These are phyloP conservation scores for Hydrochoerus hydrochaeris DNA, from an alignment of 2,113 vertebrate species.

Conservation along the genomic window DNA sequence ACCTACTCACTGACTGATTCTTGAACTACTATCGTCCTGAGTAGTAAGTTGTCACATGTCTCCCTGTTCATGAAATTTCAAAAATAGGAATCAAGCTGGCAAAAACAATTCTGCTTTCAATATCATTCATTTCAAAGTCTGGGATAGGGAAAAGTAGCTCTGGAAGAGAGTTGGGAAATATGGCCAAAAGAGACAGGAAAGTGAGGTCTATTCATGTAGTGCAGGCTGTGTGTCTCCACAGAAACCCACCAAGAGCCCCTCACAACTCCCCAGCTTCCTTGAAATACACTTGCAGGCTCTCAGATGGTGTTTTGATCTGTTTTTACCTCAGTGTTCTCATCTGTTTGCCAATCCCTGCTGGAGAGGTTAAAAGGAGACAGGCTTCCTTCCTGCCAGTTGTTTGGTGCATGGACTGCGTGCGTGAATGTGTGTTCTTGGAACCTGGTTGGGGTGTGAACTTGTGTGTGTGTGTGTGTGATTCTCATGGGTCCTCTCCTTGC, in stretches of 20 bases:
- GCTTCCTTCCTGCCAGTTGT: neutral
- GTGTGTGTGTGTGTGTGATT: neutral
- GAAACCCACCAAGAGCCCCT: neutral
- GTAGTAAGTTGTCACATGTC: neutral
- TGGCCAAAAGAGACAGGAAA: neutral
- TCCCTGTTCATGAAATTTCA: neutral
- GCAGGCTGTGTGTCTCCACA: neutral
- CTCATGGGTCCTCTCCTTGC: neutral
- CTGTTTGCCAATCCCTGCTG: slow-evolving; percentile 1
- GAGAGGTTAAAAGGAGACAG: neutral
- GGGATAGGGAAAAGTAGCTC: neutral
- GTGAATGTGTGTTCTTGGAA: neutral
- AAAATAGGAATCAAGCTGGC: neutral
- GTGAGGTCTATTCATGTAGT: neutral
- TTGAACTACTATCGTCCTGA: neutral
- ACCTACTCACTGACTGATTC: neutral
- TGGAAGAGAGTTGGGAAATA: neutral
- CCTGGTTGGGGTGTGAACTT: neutral
- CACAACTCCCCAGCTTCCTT: neutral
- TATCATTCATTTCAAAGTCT: neutral
- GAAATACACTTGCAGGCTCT: neutral
- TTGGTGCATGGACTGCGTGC: neutral
- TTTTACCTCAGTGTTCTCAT: neutral
- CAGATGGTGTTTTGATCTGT: neutral
- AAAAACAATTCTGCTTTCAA: neutral